phyloP scores from a whole-genome alignment of 2,888 invertebrate species.

The Gisinianus flammeolus region DNA sequence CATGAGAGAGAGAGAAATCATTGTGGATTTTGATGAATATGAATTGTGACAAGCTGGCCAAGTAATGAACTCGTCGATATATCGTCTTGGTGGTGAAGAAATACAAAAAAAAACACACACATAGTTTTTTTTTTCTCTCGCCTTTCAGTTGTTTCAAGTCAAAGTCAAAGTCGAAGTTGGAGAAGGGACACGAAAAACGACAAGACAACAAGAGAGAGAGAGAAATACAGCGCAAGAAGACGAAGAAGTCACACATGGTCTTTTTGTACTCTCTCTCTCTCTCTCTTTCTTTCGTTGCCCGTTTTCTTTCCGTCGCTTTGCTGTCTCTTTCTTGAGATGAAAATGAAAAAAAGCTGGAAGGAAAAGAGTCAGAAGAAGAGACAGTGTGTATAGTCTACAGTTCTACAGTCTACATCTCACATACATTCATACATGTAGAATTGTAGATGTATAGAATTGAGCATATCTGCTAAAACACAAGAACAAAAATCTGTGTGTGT shows the following conservation, averaged over 20 bases:
- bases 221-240: background rate
- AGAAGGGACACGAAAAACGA: background rate
- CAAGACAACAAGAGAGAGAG: background rate
- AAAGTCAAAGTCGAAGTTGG: background rate
- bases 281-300: background rate
- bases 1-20: too few relatives aligned
- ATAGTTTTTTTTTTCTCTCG: background rate
- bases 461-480: too few relatives aligned
- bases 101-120: background rate
- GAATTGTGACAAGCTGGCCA: conserved; percentile 3
- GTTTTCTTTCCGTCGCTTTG: background rate
- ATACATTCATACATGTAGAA: background rate
- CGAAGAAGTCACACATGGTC: conserved; percentile 37
- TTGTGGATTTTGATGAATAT: too few relatives aligned
- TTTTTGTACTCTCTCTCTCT: background rate
- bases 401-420: background rate
- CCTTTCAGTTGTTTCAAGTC: background rate
- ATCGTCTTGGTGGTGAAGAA: background rate
- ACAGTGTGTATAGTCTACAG: background rate
- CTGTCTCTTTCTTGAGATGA: conserved; percentile 1
- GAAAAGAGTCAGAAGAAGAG: background rate
- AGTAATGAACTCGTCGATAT: background rate
- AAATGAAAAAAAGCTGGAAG: background rate
- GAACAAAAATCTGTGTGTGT: background rate
- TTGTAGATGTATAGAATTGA: too few relatives aligned